These are phyloP conservation scores for Zelleria hepariella DNA, from an alignment of 2,888 invertebrate species.

Conservation along the genomic window DNA sequence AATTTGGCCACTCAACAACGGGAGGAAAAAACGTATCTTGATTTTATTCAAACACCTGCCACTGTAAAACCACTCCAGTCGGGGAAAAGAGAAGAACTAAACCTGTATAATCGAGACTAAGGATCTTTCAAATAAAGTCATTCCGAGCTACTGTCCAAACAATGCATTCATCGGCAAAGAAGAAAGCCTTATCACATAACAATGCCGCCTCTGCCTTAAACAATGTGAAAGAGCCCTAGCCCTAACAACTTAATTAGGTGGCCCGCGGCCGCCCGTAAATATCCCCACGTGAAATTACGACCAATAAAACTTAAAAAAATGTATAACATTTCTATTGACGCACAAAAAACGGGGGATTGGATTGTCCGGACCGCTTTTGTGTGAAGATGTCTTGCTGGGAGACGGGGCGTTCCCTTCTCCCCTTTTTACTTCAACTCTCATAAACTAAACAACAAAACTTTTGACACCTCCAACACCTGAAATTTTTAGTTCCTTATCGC, in stretches of 20 bases:
- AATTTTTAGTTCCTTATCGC: background rate
- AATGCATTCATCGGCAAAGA: conserved; percentile 40
- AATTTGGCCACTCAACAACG: conserved; percentile 16
- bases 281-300: conserved; percentile 69
- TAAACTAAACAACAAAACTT: background rate
- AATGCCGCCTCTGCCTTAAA: conserved; percentile 41
- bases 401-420: conserved; percentile 14
- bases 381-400: conserved; percentile 58
- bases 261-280: conserved; percentile 67
- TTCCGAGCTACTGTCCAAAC: conserved; percentile 48
- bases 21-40: conserved; percentile 31
- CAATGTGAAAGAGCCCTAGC: conserved; percentile 55
- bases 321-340: conserved; percentile 69
- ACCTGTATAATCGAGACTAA: background rate
- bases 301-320: conserved; percentile 69
- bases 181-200: conserved; percentile 51
- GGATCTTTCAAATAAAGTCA: background rate
- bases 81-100: background rate
- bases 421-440: background rate
- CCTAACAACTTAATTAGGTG: conserved; percentile 71
- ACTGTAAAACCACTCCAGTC: background rate
- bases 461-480: background rate
- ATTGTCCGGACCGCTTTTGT: conserved; percentile 64
- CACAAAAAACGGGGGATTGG: conserved; percentile 63
- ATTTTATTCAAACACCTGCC: conserved; percentile 37